phyloP scores from a whole-genome alignment of 64 coral and sea anemone genomes.

The Stichodactyla mertensii region DNA sequence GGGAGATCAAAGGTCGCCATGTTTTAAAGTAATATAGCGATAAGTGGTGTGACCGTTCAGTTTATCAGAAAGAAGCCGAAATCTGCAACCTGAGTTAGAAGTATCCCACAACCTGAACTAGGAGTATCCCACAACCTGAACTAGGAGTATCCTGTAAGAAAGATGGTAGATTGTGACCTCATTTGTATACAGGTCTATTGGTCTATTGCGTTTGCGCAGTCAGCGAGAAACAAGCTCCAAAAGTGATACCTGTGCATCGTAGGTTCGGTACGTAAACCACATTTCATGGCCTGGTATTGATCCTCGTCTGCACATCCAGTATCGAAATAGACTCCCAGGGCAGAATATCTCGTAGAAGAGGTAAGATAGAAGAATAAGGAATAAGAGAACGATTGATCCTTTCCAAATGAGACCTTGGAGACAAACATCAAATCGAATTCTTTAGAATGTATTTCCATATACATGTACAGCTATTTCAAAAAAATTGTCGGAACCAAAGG shows the following conservation, averaged over 20 bases:
- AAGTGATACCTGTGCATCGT: constrained; percentile 17
- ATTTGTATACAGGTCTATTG: neutral
- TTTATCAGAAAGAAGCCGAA: too few relatives aligned
- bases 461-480: too few relatives aligned
- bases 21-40: too few relatives aligned
- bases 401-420: constrained; percentile 28
- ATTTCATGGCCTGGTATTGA: constrained; percentile 42
- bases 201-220: neutral
- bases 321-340: constrained; percentile 54
- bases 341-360: constrained; percentile 54
- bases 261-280: constrained; percentile 4
- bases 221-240: too few relatives aligned
- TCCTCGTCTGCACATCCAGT: constrained; percentile 44
- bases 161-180: too few relatives aligned
- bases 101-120: too few relatives aligned
- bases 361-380: constrained; percentile 37
- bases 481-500: too few relatives aligned
- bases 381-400: neutral
- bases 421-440: neutral
- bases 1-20: too few relatives aligned
- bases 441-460: neutral
- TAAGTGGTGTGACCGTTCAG: too few relatives aligned
- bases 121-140: too few relatives aligned
- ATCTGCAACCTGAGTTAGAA: too few relatives aligned
- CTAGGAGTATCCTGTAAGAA: too few relatives aligned